These are phyloP conservation scores for Hypselothyrea guttata DNA, from an alignment of 2,888 invertebrate species.

Conservation along the genomic window DNA sequence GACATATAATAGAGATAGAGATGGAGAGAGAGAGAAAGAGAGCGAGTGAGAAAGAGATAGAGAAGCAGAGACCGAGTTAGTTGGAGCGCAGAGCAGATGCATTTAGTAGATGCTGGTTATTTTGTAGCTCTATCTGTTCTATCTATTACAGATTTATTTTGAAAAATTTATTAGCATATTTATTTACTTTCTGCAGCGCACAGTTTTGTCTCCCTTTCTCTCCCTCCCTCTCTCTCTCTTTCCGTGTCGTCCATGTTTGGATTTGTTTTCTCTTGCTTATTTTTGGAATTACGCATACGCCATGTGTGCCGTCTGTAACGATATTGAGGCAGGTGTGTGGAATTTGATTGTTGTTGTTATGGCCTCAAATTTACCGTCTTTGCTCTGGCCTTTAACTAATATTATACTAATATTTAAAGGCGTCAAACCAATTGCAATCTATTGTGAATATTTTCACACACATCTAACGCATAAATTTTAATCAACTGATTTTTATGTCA, in stretches of 20 bases:
- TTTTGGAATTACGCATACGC: conserved; percentile 68
- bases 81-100: conserved; percentile 26
- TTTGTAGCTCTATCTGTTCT: conserved; percentile 69
- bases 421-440: too few species aligned
- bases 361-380: too few species aligned
- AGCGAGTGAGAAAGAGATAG: conserved; percentile 1
- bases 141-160: conserved; percentile 76
- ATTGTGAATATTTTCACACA: too few species aligned
- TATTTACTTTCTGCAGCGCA: conserved; percentile 59
- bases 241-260: conserved; percentile 37
- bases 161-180: conserved; percentile 76
- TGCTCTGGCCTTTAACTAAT: too few species aligned
- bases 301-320: conserved; percentile 47
- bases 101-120: conserved; percentile 61
- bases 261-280: conserved; percentile 63
- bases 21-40: conserved; percentile 25
- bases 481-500: too few species aligned
- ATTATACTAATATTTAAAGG: too few species aligned
- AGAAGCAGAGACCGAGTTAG: not conserved
- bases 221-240: too few species aligned
- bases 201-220: conserved; percentile 1
- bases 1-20: too few species aligned
- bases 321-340: conserved; percentile 39
- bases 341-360: too few species aligned
- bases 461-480: too few species aligned